phyloP scores from a whole-genome alignment of 1,140 invertebrate genomes.

The Plectrocnemia conspersa region DNA sequence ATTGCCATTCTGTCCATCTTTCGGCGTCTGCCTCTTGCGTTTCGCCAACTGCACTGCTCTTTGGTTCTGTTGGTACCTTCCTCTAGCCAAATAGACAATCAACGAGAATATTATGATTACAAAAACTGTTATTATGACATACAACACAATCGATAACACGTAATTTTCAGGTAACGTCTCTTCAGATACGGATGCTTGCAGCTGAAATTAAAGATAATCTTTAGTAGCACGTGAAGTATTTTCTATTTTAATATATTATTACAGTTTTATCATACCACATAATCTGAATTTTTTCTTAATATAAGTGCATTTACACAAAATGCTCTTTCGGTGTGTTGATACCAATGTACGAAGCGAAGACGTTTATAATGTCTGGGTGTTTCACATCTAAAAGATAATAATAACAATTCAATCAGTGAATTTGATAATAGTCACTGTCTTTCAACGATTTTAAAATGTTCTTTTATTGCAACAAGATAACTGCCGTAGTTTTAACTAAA shows the following conservation, averaged over 20 bases:
- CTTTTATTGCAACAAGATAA: no score
- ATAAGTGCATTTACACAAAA: conserved; percentile 42
- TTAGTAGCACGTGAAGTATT: no score
- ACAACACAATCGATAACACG: conserved; percentile 38
- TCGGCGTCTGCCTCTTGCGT: conserved; percentile 42
- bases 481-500: no score
- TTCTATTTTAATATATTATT: background rate
- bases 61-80: conserved; percentile 29
- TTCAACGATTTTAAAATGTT: no score
- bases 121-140: conserved; percentile 39
- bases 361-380: conserved; percentile 42
- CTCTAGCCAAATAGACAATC: conserved; percentile 40
- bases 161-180: conserved; percentile 5
- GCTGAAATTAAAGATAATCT: no score
- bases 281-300: conserved; percentile 22
- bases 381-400: conserved; percentile 47
- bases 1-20: conserved; percentile 28
- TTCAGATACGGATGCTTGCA: conserved; percentile 37
- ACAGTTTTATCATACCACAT: conserved; percentile 38
- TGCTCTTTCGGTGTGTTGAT: conserved; percentile 44
- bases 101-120: conserved; percentile 41
- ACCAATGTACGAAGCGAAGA: conserved; percentile 51
- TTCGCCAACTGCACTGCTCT: conserved; percentile 40
- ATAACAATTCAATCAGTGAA: no score
- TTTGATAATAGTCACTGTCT: no score